Evolutionary conservation across 2,888 invertebrate species (phyloP), one percentile per base, ranked within the genome.

Genomic region (Rhamnusium bicolor): DNA sequence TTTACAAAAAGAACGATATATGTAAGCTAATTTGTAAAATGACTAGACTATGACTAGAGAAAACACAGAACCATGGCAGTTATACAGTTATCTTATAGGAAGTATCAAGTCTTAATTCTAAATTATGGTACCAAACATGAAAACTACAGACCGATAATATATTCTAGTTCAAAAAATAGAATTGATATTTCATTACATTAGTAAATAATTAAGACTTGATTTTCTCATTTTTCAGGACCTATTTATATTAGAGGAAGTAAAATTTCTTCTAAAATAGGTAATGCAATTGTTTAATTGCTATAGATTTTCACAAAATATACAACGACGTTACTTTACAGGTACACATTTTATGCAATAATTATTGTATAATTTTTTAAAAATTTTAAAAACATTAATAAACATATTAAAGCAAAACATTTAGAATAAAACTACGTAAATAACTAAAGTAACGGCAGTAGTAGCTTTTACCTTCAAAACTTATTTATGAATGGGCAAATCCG

Each of bases 31-130:
- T 19, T 16, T 51, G 19, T 16, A 51, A 51, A 51, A 51, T 51
- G 51, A 51, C 51, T 51, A 51, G 51, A 46, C 18, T 4, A 65
- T 27, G 49, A 51, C n/a, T 49, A 65, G 16, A 49, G 10, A 21
- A 29, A 49, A 47, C 8, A 49, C 19, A 29, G n/a, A 65, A 49
- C 24, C 16, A 8, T 51, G 27, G n/a, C 49, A 65, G 29, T 24
- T 65, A 14, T 51, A n/a, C n/a, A 24, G 4, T 65, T 65, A 14
- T 51, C 14, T 18, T 5, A 51, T 51, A 51, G 12, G 16, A 7
- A 51, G n/a, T n/a, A 16, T 51, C 19, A 51, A 51, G 16, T 18
- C 5, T 51, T 10, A 51, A 19, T 7, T 51, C 2, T 18, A 7
- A 51, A 19, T n/a, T n/a, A n/a, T n/a, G n/a, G 16, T 47, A 14